Percentiles rank a stretch among this genome's conserved stretches.
Evolutionary conservation across 2,888 invertebrate species (phyloP).

Genomic region (Ariolimax columbianus): DNA sequence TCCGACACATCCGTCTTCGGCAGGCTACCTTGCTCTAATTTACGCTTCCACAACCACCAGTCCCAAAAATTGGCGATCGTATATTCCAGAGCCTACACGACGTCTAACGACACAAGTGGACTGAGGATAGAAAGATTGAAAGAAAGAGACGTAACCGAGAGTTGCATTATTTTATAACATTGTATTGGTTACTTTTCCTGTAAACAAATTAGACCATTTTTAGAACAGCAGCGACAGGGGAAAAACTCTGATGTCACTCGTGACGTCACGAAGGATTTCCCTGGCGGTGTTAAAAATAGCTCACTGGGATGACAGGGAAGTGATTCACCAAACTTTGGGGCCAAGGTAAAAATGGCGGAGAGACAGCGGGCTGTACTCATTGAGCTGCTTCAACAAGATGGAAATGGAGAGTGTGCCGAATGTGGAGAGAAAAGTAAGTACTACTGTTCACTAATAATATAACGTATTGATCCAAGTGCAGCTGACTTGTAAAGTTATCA

Average conservation of each 20-base stretch:
- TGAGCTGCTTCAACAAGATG: slow-evolving; percentile 87
- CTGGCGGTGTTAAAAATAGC: slow-evolving; percentile 56
- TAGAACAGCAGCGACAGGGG: too few species aligned
- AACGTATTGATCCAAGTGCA: background rate
- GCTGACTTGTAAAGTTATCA: background rate
- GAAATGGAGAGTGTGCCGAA: slow-evolving; percentile 91
- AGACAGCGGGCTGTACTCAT: slow-evolving; percentile 80
- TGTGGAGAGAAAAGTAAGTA: slow-evolving; percentile 88
- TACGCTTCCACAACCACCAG: too few species aligned
- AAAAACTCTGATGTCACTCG: background rate
- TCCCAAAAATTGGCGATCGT: too few species aligned
- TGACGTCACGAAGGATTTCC: slow-evolving; percentile 54
- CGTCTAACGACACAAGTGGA: too few species aligned
- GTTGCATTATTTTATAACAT: too few species aligned
- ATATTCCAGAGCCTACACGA: too few species aligned
- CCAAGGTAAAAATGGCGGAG: slow-evolving; percentile 64
- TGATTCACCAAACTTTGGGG: slow-evolving; percentile 55
- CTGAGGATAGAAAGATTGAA: too few species aligned
- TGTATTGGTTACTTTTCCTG: too few species aligned
- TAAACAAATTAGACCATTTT: too few species aligned
- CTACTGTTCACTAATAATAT: background rate
- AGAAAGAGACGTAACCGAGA: too few species aligned
- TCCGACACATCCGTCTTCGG: too few species aligned
- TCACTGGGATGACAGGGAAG: slow-evolving; percentile 57
- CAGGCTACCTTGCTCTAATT: too few species aligned